These are phyloP conservation scores for Pogonomyrmex californicus DNA, from an alignment of 1,140 invertebrate genomes.

Conservation along the genomic window DNA sequence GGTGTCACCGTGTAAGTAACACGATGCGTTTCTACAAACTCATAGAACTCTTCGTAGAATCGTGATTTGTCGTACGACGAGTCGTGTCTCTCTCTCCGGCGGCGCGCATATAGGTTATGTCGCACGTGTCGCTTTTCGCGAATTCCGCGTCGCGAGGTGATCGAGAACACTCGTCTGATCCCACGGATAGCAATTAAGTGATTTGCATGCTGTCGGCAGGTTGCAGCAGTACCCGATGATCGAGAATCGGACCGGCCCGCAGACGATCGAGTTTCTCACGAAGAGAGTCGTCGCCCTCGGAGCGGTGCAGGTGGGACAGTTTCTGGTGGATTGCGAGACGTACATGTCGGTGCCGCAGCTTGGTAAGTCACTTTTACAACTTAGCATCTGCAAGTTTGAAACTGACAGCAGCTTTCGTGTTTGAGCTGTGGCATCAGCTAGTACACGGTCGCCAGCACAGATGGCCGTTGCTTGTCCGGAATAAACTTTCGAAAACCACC, in stretches of 20 bases:
- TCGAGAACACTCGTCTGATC: not conserved
- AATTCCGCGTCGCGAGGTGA: not conserved
- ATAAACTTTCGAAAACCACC: too few relatives aligned
- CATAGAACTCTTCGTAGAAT: not conserved
- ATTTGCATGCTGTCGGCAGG: conserved; percentile 70
- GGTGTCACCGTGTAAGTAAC: conserved; percentile 37
- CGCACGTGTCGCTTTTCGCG: not conserved
- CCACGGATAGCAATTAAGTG: not conserved
- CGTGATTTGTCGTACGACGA: not conserved
- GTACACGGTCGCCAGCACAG: conserved; percentile 4
- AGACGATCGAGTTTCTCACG: conserved; percentile 94
- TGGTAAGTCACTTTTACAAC: conserved; percentile 84
- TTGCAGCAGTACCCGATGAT: conserved; percentile 94
- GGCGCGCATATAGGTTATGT: conserved; percentile 17
- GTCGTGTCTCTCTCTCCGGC: not conserved
- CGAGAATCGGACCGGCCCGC: conserved; percentile 94
- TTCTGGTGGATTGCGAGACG: conserved; percentile 98
- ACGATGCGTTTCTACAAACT: not conserved
- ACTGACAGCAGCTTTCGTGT: not conserved
- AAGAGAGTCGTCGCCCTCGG: conserved; percentile 95
- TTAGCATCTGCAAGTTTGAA: conserved; percentile 36
- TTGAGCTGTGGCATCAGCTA: not conserved
- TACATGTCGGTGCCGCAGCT: conserved; percentile 93
- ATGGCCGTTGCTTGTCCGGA: conserved; percentile 18
- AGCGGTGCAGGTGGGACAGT: conserved; percentile 95